Conservation (phyloP, 2,888 invertebrate species). For the Mayetiola destructor region DNA sequence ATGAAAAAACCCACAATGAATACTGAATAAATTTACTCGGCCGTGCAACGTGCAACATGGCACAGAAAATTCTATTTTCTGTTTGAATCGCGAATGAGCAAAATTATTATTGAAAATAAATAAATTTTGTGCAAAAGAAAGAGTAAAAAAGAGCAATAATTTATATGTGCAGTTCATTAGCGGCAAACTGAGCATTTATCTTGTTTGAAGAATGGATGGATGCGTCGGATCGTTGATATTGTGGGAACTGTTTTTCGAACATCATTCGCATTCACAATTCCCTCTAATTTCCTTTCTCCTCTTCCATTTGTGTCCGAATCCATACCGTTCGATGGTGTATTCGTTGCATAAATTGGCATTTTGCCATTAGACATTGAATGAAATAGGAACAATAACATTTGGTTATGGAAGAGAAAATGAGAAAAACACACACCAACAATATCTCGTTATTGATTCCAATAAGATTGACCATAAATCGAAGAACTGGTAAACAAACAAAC, state of each 20-base stretch:
- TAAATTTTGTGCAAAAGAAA: neutral
- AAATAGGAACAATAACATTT: too few species aligned
- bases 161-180: slow-evolving; percentile 6
- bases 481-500: slow-evolving; percentile 4
- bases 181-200: slow-evolving; percentile 9
- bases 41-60: too few species aligned
- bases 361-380: slow-evolving; percentile 6
- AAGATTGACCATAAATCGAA: slow-evolving; percentile 7
- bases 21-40: too few species aligned
- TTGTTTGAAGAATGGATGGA: slow-evolving; percentile 2
- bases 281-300: too few species aligned
- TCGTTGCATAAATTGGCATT: slow-evolving; percentile 5
- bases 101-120: neutral
- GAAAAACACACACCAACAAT: neutral
- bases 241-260: too few species aligned
- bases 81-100: too few species aligned
- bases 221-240: neutral
- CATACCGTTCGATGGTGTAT: too few species aligned
- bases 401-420: neutral
- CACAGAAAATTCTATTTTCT: too few species aligned
- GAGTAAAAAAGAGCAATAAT: neutral
- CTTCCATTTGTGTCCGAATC: neutral
- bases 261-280: too few species aligned
- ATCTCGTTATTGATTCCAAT: slow-evolving; percentile 10
- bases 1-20: neutral